phyloP scores from a whole-genome alignment of 1,140 invertebrate species.

The Drosophila repleta region DNA sequence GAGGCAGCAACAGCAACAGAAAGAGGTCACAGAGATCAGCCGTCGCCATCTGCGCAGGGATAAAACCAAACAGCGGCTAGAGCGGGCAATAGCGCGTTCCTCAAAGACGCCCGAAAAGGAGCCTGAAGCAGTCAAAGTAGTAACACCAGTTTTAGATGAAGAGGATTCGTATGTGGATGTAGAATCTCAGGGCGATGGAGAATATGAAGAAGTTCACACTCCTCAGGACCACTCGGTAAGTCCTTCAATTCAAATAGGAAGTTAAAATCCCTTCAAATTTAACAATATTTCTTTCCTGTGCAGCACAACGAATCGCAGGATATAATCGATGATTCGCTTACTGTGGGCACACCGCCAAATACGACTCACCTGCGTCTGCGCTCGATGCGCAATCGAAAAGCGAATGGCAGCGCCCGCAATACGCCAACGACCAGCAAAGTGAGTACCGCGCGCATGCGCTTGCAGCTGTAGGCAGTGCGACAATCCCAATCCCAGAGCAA shows the following conservation, averaged over 20 bases:
- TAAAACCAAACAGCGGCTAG: constrained; percentile 37
- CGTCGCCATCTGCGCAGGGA: constrained; percentile 39
- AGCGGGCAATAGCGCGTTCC: constrained; percentile 37
- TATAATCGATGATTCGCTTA: constrained; percentile 60
- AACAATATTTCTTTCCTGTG: background rate
- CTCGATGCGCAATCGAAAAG: constrained; percentile 44
- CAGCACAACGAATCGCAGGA: constrained; percentile 57
- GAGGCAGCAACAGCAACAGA: background rate
- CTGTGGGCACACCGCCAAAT: constrained; percentile 9
- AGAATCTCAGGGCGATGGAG: background rate
- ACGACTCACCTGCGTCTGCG: constrained; percentile 49
- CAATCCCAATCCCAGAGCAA: constrained; percentile 5
- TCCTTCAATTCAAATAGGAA: background rate
- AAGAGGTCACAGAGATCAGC: constrained; percentile 30
- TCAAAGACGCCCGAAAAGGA: constrained; percentile 58
- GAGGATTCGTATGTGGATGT: background rate
- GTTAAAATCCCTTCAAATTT: background rate
- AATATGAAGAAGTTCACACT: background rate
- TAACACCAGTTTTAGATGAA: background rate
- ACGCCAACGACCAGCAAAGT: constrained; percentile 55
- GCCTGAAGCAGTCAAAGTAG: background rate
- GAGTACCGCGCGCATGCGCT: constrained; percentile 59
- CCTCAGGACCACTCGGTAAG: constrained; percentile 8
- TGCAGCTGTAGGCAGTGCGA: constrained; percentile 59
- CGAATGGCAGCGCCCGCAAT: constrained; percentile 10